A percentile compares a stretch with the other conserved stretches of the same genome.
These are phyloP conservation scores for Gymnoscelis rufifasciata DNA, from an alignment of 2,888 invertebrate genomes.

Conservation along the genomic window DNA sequence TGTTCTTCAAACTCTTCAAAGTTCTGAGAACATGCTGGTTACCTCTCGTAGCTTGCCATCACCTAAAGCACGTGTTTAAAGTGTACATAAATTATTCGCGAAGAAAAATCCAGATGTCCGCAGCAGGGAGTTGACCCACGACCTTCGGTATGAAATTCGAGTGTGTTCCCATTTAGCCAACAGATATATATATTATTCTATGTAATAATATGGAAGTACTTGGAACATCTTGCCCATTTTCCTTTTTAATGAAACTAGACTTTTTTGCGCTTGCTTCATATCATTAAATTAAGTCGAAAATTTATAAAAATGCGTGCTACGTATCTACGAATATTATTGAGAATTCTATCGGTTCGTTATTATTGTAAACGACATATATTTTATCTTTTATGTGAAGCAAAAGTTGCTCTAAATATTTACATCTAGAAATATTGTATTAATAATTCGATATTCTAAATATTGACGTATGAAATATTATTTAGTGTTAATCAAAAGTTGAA, in stretches of 20 bases:
- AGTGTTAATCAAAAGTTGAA: neutral
- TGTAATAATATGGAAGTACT: too few species aligned
- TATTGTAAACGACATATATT: slow-evolving; percentile 21
- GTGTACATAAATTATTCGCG: too few species aligned
- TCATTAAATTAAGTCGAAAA: slow-evolving; percentile 67
- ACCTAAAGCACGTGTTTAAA: too few species aligned
- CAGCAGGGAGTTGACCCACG: too few species aligned
- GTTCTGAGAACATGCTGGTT: too few species aligned
- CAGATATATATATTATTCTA: too few species aligned
- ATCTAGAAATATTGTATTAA: slow-evolving; percentile 17
- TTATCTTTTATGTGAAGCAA: slow-evolving; percentile 27
- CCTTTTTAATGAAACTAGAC: slow-evolving; percentile 15
- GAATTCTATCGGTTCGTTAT: slow-evolving; percentile 30
- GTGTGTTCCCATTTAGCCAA: too few species aligned
- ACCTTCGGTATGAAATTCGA: too few species aligned
- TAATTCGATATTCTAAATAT: slow-evolving; percentile 19
- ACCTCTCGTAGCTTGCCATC: too few species aligned
- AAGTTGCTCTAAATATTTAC: slow-evolving; percentile 28
- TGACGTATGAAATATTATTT: slow-evolving; percentile 12
- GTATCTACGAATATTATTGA: slow-evolving; percentile 18
- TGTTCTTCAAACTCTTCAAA: too few species aligned
- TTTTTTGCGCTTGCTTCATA: slow-evolving; percentile 70
- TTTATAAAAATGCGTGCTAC: slow-evolving; percentile 28
- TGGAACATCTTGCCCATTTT: too few species aligned
- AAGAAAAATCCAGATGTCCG: too few species aligned